Evolutionary conservation across 2,113 vertebrate genomes (phyloP), one percentile per base, ranked within the genome.

Genomic region (Eulacestoma nigropectus): DNA sequence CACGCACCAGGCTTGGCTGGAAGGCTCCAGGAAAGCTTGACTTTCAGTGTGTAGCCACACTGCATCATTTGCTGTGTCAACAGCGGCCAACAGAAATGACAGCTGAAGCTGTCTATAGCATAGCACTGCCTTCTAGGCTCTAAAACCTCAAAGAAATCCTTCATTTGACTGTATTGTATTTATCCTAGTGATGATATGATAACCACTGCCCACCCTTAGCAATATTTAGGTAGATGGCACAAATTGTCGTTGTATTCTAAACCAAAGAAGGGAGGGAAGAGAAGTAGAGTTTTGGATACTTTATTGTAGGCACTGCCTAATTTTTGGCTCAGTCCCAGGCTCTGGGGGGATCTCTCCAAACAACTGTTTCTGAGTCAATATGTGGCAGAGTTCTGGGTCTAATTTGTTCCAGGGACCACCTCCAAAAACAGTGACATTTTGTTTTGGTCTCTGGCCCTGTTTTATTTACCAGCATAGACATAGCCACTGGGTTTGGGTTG

Each of bases 401-500:
- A 93, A 81, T 92, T 92, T 92, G 33, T 93, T 93, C 72, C 73
- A 84, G 83, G 39, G 35, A 70, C 60, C 64, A 84, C 35, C 86
- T 93, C 86, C 91, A 87, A 92, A 86, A 80, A 9, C 50, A 70
- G 39, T 84, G 72, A 85, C 57, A 83, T 77, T 94, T 94, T 97
- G 63, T 88, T 86, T 90, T 37, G 2, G 35, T 77, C 50, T 84
- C 72, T 77, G 72, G 19, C 19, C 30, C 47, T 30, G 8, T 93
- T 97, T 90, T 94, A 70, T 90, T 86, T 92, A 74, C 65, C 59
- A 84, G 41, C 17, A 57, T n/a, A 92, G 72, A 75, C 74, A 79
- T 7, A 69, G 46, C 29, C 50, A 20, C 59, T 83, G 33, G 52
- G 18, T 84, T 89, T 87, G 32, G 13, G 32, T 65, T 91, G 78